phyloP scores from a whole-genome alignment of 2,113 vertebrate genomes.

The Bungarus multicinctus region DNA sequence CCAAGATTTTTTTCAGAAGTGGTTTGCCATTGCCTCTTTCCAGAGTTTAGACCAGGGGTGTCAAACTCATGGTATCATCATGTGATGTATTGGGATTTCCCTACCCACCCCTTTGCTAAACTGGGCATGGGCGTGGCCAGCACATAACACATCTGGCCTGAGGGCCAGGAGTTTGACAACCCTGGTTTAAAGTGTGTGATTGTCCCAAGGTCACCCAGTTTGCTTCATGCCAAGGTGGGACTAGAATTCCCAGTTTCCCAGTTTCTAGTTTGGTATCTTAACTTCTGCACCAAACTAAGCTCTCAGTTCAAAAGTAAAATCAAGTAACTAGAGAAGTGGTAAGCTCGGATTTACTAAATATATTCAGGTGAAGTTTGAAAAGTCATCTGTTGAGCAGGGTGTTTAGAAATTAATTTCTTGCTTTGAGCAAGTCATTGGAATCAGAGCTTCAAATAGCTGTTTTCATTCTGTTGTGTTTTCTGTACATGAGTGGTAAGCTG shows the following conservation, averaged over 20 bases:
- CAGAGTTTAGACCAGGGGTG: not conserved
- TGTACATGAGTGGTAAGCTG: not conserved
- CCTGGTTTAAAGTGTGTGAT: not conserved
- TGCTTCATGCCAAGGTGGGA: not conserved
- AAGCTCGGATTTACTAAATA: not conserved
- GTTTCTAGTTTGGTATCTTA: not conserved
- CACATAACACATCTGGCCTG: too few species aligned
- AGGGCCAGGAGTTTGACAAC: too few species aligned
- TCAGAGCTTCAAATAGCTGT: not conserved
- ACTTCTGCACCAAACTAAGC: not conserved
- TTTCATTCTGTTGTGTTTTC: not conserved
- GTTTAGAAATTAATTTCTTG: not conserved
- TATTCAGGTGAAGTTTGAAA: not conserved
- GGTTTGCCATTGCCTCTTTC: not conserved
- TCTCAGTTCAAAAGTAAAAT: not conserved
- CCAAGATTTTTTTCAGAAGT: not conserved
- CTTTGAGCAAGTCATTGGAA: not conserved
- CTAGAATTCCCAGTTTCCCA: not conserved
- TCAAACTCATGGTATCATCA: too few species aligned
- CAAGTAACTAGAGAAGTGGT: not conserved
- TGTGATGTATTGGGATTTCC: too few species aligned
- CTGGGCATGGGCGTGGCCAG: too few species aligned
- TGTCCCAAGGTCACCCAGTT: not conserved
- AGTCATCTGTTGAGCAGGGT: not conserved
- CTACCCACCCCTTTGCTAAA: too few species aligned